Conservation (phyloP, 2,113 vertebrate species). For the Sitta europaea region DNA sequence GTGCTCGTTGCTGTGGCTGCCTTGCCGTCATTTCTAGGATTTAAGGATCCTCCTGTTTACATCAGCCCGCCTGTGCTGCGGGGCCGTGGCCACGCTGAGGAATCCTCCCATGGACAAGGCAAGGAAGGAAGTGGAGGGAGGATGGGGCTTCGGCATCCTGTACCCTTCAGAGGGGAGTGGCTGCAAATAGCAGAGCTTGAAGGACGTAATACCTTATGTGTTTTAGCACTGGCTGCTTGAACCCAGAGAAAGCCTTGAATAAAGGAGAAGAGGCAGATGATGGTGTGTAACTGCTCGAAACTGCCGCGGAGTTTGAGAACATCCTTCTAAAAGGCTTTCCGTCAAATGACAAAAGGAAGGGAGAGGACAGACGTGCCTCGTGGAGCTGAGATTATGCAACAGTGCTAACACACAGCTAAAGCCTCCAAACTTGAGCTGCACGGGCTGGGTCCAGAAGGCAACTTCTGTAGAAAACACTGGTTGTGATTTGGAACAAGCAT, state of each 20-base stretch:
- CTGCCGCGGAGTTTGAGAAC: not conserved
- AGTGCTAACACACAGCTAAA: not conserved
- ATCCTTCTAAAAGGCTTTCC: conserved; percentile 3
- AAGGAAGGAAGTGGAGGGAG: conserved; percentile 81
- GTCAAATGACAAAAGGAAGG: not conserved
- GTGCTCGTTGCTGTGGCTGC: not conserved
- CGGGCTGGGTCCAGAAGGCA: not conserved
- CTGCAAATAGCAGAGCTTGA: conserved; percentile 18
- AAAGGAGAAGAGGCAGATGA: not conserved
- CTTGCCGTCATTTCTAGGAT: conserved; percentile 15
- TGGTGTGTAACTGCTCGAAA: not conserved
- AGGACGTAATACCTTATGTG: conserved; percentile 11
- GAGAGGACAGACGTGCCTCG: not conserved
- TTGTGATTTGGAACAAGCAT: not conserved
- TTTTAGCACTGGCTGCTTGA: conserved; percentile 33
- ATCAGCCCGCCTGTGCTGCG: not conserved
- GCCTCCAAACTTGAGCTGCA: not conserved
- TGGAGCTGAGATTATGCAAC: not conserved
- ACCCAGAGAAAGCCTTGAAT: conserved; percentile 15
- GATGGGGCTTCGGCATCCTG: conserved; percentile 77
- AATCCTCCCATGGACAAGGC: conserved; percentile 72
- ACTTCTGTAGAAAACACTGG: not conserved
- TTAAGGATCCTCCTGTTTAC: conserved; percentile 7
- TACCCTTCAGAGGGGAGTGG: conserved; percentile 69
- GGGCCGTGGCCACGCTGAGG: conserved; percentile 6